phyloP scores from a whole-genome alignment of 2,113 vertebrate species.

The Boleophthalmus pectinirostris region DNA sequence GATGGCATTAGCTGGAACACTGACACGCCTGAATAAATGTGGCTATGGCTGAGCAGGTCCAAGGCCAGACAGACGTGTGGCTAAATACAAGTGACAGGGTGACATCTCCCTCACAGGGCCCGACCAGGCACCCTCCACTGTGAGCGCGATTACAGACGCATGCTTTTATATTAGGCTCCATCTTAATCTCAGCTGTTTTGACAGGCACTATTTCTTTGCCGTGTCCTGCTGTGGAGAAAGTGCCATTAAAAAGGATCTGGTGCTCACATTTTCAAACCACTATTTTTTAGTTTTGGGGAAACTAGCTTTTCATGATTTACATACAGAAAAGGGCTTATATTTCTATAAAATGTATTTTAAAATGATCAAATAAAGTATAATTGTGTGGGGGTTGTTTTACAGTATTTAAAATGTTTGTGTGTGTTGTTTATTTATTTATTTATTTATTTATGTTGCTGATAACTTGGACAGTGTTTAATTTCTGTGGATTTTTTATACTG shows the following conservation, averaged over 20 bases:
- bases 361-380: too few relatives aligned
- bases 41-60: slow-evolving; percentile 39
- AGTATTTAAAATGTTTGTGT: too few relatives aligned
- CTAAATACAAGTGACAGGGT: slow-evolving; percentile 44
- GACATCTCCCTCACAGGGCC: slow-evolving; percentile 42
- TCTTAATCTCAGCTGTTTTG: slow-evolving; percentile 23
- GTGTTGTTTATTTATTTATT: too few relatives aligned
- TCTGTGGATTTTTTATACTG: too few relatives aligned
- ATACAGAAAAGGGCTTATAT: neutral
- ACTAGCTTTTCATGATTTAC: neutral
- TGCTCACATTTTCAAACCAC: neutral
- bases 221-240: slow-evolving; percentile 6
- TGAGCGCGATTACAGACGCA: neutral
- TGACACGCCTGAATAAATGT: slow-evolving; percentile 48
- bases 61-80: slow-evolving; percentile 31
- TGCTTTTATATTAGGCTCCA: slow-evolving; percentile 16
- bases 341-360: neutral
- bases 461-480: too few relatives aligned
- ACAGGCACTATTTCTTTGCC: slow-evolving; percentile 9
- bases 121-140: slow-evolving; percentile 11
- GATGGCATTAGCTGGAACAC: slow-evolving; percentile 39
- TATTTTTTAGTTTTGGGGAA: neutral
- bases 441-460: too few relatives aligned
- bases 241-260: neutral
- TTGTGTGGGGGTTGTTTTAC: too few relatives aligned